Evolutionary conservation across 2,888 invertebrate genomes (phyloP).

Genomic region (Tenthredo notha): DNA sequence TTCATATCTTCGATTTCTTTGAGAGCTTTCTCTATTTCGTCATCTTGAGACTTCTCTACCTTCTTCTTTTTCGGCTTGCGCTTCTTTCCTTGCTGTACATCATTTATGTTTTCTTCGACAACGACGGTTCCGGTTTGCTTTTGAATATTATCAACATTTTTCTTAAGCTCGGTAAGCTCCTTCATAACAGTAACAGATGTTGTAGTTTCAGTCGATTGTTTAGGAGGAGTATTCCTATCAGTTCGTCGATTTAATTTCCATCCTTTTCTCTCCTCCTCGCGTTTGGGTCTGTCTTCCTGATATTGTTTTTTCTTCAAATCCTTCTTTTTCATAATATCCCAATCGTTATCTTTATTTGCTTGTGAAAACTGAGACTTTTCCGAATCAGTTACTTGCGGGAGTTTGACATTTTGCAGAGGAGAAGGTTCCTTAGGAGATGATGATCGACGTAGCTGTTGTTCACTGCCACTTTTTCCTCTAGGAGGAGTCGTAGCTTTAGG

Average conservation of each 20-base stretch:
- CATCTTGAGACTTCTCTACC: constrained; percentile 69
- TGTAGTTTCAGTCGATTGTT: constrained; percentile 61
- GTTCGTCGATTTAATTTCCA: constrained; percentile 51
- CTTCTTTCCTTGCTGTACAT: constrained; percentile 66
- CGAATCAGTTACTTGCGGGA: constrained; percentile 49
- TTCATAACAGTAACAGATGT: constrained; percentile 53
- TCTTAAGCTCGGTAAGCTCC: constrained; percentile 64
- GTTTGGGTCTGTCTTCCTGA: constrained; percentile 57
- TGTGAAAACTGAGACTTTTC: constrained; percentile 50
- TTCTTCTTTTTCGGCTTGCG: constrained; percentile 68
- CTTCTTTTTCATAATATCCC: constrained; percentile 67
- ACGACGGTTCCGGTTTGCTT: constrained; percentile 67
- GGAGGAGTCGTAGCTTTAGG: constrained; percentile 74
- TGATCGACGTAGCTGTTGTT: constrained; percentile 48
- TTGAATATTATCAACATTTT: constrained; percentile 65
- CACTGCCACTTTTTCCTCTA: constrained; percentile 9
- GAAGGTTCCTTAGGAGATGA: constrained; percentile 60
- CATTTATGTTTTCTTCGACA: constrained; percentile 71
- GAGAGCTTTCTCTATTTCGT: constrained; percentile 79
- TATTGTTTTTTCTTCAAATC: constrained; percentile 57
- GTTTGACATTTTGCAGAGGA: constrained; percentile 57
- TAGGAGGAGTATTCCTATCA: constrained; percentile 52
- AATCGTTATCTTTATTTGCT: constrained; percentile 60
- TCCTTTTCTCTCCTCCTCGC: constrained; percentile 52
- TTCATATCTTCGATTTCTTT: constrained; percentile 78